Evolutionary conservation across 1,140 invertebrate genomes (phyloP).

Genomic region (Maconellicoccus hirsutus): DNA sequence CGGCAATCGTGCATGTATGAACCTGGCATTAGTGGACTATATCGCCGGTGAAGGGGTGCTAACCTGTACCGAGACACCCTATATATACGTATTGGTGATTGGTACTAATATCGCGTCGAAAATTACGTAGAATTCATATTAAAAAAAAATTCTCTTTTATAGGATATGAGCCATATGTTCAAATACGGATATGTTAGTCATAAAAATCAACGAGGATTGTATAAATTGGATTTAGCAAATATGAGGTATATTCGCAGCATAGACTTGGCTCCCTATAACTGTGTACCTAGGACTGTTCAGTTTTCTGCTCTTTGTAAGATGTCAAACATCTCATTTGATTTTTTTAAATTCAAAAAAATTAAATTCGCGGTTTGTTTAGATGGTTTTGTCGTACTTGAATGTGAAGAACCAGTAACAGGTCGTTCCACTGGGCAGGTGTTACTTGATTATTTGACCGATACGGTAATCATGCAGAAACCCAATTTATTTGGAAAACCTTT

Average conservation of each 20-base stretch:
- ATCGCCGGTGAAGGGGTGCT: no score
- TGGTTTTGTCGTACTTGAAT: slow-evolving; percentile 60
- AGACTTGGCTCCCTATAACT: slow-evolving; percentile 61
- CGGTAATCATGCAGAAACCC: slow-evolving; percentile 51
- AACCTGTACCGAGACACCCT: no score
- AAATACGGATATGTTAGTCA: slow-evolving; percentile 68
- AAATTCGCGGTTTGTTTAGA: slow-evolving; percentile 39
- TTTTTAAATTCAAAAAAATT: neutral
- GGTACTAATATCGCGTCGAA: no score
- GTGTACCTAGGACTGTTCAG: slow-evolving; percentile 55
- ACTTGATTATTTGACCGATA: slow-evolving; percentile 64
- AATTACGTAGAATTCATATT: no score
- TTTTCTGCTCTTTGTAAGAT: slow-evolving; percentile 60
- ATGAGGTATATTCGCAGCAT: slow-evolving; percentile 63
- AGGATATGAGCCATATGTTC: slow-evolving; percentile 51
- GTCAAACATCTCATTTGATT: neutral
- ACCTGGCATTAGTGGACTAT: no score
- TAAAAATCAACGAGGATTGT: slow-evolving; percentile 58
- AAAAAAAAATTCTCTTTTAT: slow-evolving; percentile 20
- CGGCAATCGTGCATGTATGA: no score
- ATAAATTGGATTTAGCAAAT: slow-evolving; percentile 62
- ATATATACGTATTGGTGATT: no score
- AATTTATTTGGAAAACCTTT: slow-evolving; percentile 52
- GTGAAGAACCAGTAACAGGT: slow-evolving; percentile 51
- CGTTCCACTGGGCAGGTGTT: slow-evolving; percentile 54